Evolutionary conservation across 2,888 invertebrate genomes (phyloP), one percentile per base, ranked within the genome.

Genomic region (Plagodis dolabraria): DNA sequence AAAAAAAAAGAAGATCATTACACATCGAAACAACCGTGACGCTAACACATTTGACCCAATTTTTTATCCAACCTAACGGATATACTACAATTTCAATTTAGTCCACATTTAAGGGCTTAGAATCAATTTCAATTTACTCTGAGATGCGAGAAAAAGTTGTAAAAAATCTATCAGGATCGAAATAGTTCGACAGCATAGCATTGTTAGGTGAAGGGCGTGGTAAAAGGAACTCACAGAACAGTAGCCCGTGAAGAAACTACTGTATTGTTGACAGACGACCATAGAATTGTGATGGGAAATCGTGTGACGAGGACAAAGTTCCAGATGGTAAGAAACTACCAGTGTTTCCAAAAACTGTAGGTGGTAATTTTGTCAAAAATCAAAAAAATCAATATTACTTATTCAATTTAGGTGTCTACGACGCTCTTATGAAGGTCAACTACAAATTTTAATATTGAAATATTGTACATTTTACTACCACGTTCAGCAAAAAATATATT

Each of bases 121-220:
- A 83, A 82, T 85, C 81, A 74, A 82, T 89, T 89, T 89, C 86
- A 88, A 89, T 90, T 87, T 87, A 83, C 78, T 76, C 63, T 76
- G 70, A 69, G 76, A 73, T 79, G 73, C 76, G 59, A 67, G 72
- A 70, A 83, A 87, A 84, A 80, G 76, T 71, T 65, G 71, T 78
- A 90, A 89, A 89, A 92, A 92, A 91, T 92, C 89, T 89, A 91
- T 92, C 90, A 89, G 89, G 88, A 83, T 78, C 77, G 83, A 76
- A 70, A 65, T 78, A 73, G 81, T 83, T 87, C 89, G 92, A 91
- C 92, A 92, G 87, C 74, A 60, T 61, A 44, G 70, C 70, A 82
- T 92, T 92, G 90, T 92, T 63, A 62, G 62, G 57, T 76, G 91
- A 91, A 85, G 85, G 83, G 80, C 91, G 87, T 89, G 72, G 83